Conservation (phyloP, 2,113 vertebrate species). For the Panthera leo region DNA sequence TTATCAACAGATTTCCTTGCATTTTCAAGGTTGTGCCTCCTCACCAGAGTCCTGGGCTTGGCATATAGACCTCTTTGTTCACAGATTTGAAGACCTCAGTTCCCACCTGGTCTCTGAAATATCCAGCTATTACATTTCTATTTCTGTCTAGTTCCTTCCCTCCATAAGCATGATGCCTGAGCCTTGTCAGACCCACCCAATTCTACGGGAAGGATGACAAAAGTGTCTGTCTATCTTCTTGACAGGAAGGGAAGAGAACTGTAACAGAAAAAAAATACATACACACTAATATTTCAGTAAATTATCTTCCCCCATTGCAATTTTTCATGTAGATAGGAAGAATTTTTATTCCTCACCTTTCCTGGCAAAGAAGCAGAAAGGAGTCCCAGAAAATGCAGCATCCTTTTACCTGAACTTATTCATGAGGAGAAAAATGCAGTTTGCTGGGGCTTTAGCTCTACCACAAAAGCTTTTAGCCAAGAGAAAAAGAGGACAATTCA, state of each 20-base stretch:
- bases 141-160: neutral
- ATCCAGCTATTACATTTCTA: neutral
- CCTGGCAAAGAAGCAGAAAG: neutral
- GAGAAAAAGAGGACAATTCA: neutral
- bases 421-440: neutral
- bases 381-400: neutral
- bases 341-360: neutral
- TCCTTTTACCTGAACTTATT: neutral
- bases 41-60: neutral
- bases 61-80: neutral
- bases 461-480: neutral
- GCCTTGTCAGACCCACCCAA: neutral
- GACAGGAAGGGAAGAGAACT: neutral
- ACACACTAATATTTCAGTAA: slow-evolving; percentile 58
- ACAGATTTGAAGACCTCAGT: neutral
- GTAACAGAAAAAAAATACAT: neutral
- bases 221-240: neutral
- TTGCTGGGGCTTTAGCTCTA: neutral
- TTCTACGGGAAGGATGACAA: neutral
- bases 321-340: neutral
- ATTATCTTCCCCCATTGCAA: neutral
- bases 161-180: neutral
- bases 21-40: neutral
- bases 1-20: neutral
- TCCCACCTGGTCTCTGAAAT: neutral